These are phyloP conservation scores for Pollenia angustigena DNA, from an alignment of 2,888 invertebrate genomes.

Conservation along the genomic window DNA sequence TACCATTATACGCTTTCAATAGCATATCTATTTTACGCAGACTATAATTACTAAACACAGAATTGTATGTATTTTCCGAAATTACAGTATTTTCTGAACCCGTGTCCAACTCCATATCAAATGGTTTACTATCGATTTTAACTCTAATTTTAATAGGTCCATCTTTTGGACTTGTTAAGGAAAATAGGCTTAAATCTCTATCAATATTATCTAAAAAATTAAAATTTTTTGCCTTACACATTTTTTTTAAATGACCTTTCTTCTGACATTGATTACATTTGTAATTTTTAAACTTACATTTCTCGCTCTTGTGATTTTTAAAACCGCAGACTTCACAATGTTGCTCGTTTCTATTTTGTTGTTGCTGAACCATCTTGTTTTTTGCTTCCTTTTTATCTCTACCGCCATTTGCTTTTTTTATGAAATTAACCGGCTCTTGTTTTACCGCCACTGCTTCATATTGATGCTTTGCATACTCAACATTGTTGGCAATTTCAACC, in stretches of 20 bases:
- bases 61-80: slow-evolving; percentile 53
- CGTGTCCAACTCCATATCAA: slow-evolving; percentile 70
- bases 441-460: slow-evolving; percentile 54
- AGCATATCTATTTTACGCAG: slow-evolving; percentile 30
- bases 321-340: slow-evolving; percentile 54
- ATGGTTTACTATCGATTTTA: slow-evolving; percentile 53
- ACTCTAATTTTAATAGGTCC: slow-evolving; percentile 54
- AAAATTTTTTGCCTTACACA: slow-evolving; percentile 55
- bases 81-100: slow-evolving; percentile 66
- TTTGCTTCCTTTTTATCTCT: slow-evolving; percentile 10
- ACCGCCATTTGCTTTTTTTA: slow-evolving; percentile 14
- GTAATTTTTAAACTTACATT: slow-evolving; percentile 63
- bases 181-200: slow-evolving; percentile 58
- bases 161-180: slow-evolving; percentile 36
- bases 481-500: slow-evolving; percentile 63
- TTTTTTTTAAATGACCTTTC: slow-evolving; percentile 69
- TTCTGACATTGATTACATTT: slow-evolving; percentile 63
- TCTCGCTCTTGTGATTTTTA: slow-evolving; percentile 60
- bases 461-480: slow-evolving; percentile 62
- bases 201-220: slow-evolving; percentile 53
- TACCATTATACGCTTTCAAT: slow-evolving; percentile 65
- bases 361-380: slow-evolving; percentile 21
- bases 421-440: slow-evolving; percentile 37
- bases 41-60: slow-evolving; percentile 39
- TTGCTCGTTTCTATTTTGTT: neutral